Evolutionary conservation across 2,888 invertebrate genomes (phyloP).

Genomic region (Scotopteryx bipunctaria): DNA sequence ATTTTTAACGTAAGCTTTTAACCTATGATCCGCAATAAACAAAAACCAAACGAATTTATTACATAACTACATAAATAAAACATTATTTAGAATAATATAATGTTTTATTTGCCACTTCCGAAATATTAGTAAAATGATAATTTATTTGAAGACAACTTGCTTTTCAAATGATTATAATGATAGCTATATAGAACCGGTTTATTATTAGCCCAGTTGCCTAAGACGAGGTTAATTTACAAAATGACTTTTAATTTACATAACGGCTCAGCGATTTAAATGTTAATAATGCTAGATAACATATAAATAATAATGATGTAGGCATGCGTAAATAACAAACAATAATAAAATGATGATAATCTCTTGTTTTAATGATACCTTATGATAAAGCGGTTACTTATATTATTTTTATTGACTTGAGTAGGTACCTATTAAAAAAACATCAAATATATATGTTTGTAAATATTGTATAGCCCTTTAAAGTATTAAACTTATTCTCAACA

Average conservation of each 20-base stretch:
- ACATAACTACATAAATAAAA: too few relatives aligned
- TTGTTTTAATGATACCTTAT: too few relatives aligned
- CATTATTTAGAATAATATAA: neutral
- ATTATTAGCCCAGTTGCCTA: slow-evolving; percentile 25
- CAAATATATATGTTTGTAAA: too few relatives aligned
- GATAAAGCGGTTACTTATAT: too few relatives aligned
- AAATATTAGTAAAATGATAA: neutral
- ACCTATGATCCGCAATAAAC: too few relatives aligned
- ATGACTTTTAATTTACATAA: slow-evolving; percentile 23
- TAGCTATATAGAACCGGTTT: slow-evolving; percentile 32
- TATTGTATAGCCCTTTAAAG: too few relatives aligned
- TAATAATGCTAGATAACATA: slow-evolving; percentile 4
- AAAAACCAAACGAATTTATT: too few relatives aligned
- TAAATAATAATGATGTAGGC: neutral
- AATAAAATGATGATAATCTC: neutral
- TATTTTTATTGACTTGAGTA: too few relatives aligned
- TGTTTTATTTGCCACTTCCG: neutral
- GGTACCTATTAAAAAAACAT: too few relatives aligned
- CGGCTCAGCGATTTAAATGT: slow-evolving; percentile 12
- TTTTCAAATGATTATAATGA: neutral
- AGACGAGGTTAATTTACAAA: slow-evolving; percentile 33
- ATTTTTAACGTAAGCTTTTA: too few relatives aligned
- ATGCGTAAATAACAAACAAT: neutral
- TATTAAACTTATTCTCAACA: too few relatives aligned
- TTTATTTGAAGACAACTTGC: neutral